These are phyloP conservation scores for Phthorimaea operculella DNA, from an alignment of 1,140 invertebrate genomes.

Conservation along the genomic window DNA sequence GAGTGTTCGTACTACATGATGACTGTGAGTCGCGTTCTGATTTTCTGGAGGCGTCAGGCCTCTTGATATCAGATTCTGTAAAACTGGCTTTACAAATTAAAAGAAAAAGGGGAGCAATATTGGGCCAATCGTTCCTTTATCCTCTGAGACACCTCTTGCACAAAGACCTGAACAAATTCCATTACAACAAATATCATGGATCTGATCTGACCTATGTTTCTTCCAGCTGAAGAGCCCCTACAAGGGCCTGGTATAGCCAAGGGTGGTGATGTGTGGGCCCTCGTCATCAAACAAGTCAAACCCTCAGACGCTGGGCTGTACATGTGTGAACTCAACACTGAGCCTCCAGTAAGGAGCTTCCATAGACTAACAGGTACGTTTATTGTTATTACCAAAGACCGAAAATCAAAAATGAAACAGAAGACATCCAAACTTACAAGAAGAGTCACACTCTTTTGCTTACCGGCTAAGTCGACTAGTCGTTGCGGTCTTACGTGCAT, in stretches of 20 bases:
- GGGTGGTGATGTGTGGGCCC: constrained; percentile 85
- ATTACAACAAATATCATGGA: not conserved
- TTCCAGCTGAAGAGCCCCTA: constrained; percentile 54
- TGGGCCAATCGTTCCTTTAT: no score
- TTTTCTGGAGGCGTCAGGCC: constrained; percentile 64
- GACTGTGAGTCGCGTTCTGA: constrained; percentile 57
- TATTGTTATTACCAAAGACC: not conserved
- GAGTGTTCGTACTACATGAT: constrained; percentile 79
- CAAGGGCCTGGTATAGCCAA: constrained; percentile 64
- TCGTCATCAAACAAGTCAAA: constrained; percentile 78
- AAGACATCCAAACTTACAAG: no score
- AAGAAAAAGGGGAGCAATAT: no score
- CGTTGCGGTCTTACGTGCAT: no score
- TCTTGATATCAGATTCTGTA: constrained; percentile 71
- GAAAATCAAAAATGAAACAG: no score
- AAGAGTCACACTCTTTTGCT: no score
- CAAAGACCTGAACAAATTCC: no score
- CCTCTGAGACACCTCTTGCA: no score
- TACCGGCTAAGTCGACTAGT: no score
- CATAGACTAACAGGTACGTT: constrained; percentile 78
- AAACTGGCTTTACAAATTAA: no score
- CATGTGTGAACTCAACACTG: constrained; percentile 85
- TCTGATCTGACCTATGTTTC: constrained; percentile 15
- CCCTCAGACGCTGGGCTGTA: constrained; percentile 80
- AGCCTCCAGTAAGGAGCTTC: constrained; percentile 78